These are phyloP conservation scores for Acanthurus lineatus DNA, from an alignment of 2,797 vertebrate genomes.

Conservation along the genomic window DNA sequence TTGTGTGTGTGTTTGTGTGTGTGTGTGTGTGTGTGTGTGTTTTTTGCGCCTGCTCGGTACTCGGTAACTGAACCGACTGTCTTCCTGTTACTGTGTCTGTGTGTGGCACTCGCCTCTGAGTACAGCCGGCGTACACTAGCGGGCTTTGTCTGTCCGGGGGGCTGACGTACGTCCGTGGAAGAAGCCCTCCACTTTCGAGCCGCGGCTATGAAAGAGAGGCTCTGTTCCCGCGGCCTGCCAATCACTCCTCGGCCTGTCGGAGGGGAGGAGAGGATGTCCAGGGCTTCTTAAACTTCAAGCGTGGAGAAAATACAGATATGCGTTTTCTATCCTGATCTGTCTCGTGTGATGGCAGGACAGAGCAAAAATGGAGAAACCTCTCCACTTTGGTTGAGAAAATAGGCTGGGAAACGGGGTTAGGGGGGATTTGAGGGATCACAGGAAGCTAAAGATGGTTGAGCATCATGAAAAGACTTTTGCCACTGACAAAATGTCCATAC, in stretches of 20 bases:
- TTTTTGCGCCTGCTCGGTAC: not conserved
- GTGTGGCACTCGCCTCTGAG: slow-evolving; percentile 66
- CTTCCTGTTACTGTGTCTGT: slow-evolving; percentile 80
- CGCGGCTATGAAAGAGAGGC: slow-evolving; percentile 64
- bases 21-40: too few species aligned
- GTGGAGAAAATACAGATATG: slow-evolving; percentile 59
- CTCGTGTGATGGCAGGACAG: slow-evolving; percentile 41
- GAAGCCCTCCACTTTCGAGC: slow-evolving; percentile 59
- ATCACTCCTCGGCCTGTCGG: slow-evolving; percentile 55
- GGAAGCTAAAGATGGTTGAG: slow-evolving; percentile 2
- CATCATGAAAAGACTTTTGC: not conserved
- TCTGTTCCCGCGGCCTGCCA: slow-evolving; percentile 70
- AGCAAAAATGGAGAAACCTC: slow-evolving; percentile 14
- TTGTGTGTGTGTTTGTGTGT: not conserved
- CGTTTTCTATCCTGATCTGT: slow-evolving; percentile 8
- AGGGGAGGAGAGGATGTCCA: slow-evolving; percentile 61
- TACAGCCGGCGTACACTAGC: slow-evolving; percentile 69
- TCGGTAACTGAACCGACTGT: slow-evolving; percentile 75
- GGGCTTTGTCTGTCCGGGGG: slow-evolving; percentile 69
- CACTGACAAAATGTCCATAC: not conserved
- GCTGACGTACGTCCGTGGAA: slow-evolving; percentile 66
- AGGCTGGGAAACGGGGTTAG: not conserved
- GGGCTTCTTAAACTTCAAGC: slow-evolving; percentile 41
- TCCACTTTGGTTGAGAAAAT: slow-evolving; percentile 1
- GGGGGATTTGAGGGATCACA: slow-evolving; percentile 12